phyloP scores from a whole-genome alignment of 2,113 vertebrate genomes.

The Balaenoptera acutorostrata region DNA sequence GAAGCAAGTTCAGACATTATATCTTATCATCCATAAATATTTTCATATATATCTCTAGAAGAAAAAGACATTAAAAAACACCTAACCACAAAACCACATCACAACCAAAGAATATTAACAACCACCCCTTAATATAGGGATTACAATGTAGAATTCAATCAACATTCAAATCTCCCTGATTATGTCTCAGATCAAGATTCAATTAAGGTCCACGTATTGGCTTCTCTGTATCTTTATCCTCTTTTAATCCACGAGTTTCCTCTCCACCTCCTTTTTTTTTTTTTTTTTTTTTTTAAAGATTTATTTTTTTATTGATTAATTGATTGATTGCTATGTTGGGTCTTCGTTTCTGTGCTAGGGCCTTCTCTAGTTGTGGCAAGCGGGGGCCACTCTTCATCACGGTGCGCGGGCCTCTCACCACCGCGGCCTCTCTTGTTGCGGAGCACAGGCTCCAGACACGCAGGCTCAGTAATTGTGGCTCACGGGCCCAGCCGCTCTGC shows the following conservation, averaged over 20 bases:
- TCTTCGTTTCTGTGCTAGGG: too few relatives aligned
- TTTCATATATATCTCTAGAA: neutral
- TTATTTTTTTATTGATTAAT: too few relatives aligned
- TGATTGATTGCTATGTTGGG: too few relatives aligned
- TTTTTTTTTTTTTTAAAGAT: too few relatives aligned
- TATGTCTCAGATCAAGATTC: neutral
- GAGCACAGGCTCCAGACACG: too few relatives aligned
- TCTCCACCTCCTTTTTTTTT: neutral
- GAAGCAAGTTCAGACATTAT: constrained; percentile 15
- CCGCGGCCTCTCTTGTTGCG: too few relatives aligned
- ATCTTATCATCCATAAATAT: neutral
- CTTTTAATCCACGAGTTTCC: neutral
- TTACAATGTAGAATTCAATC: neutral
- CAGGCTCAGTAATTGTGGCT: too few relatives aligned
- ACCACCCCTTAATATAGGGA: neutral
- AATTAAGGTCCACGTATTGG: neutral
- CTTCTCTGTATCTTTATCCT: neutral
- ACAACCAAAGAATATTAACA: neutral
- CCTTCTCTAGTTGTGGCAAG: too few relatives aligned
- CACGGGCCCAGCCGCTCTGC: too few relatives aligned
- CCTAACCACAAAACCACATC: neutral
- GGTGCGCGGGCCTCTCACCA: too few relatives aligned
- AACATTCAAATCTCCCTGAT: neutral
- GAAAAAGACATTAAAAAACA: neutral
- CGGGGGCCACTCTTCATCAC: too few relatives aligned